Base-by-base conservation (phyloP, 23 tunicate genomes). In the Botrylloides violaceus region DNA sequence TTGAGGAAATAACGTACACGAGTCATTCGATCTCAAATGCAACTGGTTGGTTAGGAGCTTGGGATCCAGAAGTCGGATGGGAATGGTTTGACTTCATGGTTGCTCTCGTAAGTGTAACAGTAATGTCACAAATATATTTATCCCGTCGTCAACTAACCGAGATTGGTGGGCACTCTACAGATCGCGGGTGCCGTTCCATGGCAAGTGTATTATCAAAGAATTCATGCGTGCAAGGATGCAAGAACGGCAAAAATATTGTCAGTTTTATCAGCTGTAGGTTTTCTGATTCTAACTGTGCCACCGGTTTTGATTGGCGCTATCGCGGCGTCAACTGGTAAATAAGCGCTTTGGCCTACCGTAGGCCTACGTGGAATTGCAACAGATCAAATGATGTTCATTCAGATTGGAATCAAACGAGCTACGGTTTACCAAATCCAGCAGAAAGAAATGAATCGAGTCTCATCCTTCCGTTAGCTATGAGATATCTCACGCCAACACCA, bases 31-130 rank as follows among this genome's bases (percentile, higher is more conserved):
- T 32, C n/a, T 55, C 25, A 43, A 65, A 70, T 21, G 47, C 48
- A 34, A 32, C 84, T 18, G 66, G 79, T 6, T 90, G 97, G 97
- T 35, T 90, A 24, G 97, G 97, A 4, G 55, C 56, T 6, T 78
- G 81, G 85, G 85, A 83, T 30, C 39, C 65, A 0, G 24, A 47
- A 29, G n/a, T 20, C 3, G 66, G 83, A 5, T 83, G 97, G 68
- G 56, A 35, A 2, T 90, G 97, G 97, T 75, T 90, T 2, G 97
- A 90, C 60, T 70, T 75, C 7, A 83, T 83, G 34, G 65, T 83
- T 18, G 43, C 86, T 18, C 37, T 90, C 81, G 97, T 90, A 75
- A 74, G 74, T 37, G 27, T 6, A 9, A 26, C 9, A 59, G 25
- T 23, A 29, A 60, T 25, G 6, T 47, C 55, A 47, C 12, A 47